These are phyloP conservation scores for Drosophila anomelani DNA, from an alignment of 2,888 invertebrate genomes.

Conservation along the genomic window DNA sequence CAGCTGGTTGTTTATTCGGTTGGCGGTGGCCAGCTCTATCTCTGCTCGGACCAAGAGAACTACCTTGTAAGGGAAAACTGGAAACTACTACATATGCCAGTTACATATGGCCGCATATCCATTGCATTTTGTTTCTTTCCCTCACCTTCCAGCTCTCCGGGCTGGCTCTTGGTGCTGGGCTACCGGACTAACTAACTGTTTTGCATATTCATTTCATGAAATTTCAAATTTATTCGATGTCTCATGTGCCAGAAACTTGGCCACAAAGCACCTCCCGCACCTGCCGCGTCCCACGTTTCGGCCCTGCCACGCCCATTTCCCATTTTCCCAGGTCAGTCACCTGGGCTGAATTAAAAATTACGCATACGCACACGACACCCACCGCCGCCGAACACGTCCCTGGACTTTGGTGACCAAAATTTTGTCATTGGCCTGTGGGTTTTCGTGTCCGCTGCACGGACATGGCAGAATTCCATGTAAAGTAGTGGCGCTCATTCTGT, in stretches of 20 bases:
- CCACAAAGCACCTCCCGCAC: conserved; percentile 30
- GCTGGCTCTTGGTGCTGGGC: not conserved
- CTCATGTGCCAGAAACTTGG: conserved; percentile 46
- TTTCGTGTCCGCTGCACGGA: conserved; percentile 18
- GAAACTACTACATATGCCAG: conserved; percentile 37
- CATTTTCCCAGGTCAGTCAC: conserved; percentile 40
- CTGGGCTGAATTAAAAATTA: conserved; percentile 56
- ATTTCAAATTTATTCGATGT: conserved; percentile 75
- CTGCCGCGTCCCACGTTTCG: not conserved
- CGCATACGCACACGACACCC: conserved; percentile 22
- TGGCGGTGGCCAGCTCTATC: conserved; percentile 15
- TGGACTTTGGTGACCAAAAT: conserved; percentile 35
- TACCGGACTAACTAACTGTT: conserved; percentile 55
- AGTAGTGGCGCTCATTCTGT: conserved; percentile 14
- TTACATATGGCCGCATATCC: conserved; percentile 37
- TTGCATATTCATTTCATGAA: conserved; percentile 76
- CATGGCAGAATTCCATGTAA: conserved; percentile 18
- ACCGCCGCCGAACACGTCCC: conserved; percentile 9
- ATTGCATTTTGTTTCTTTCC: conserved; percentile 26
- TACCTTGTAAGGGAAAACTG: conserved; percentile 2
- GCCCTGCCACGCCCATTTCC: not conserved
- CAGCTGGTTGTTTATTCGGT: conserved; percentile 23
- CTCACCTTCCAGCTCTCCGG: not conserved
- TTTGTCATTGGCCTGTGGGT: conserved; percentile 36
- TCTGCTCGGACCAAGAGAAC: conserved; percentile 3